These are phyloP conservation scores for Liolophura sinensis DNA, from an alignment of 1,140 invertebrate genomes.

Conservation along the genomic window DNA sequence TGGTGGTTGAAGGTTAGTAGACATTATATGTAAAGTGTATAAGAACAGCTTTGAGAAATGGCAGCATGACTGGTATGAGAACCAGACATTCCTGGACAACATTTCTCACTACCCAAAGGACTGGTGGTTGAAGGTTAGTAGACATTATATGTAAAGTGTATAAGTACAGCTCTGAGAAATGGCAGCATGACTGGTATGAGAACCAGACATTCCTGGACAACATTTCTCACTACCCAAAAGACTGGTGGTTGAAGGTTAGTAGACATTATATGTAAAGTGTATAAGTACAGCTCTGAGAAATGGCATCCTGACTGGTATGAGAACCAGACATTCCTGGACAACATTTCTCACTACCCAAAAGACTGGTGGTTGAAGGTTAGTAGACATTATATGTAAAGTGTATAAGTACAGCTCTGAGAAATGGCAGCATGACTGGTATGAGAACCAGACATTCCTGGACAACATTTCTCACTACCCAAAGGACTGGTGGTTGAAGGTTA, in stretches of 20 bases:
- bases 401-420: conserved; percentile 47
- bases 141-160: not conserved
- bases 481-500: conserved; percentile 55
- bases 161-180: conserved; percentile 48
- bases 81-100: conserved; percentile 55
- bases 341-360: conserved; percentile 54
- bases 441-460: conserved; percentile 55
- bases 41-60: conserved; percentile 50
- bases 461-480: conserved; percentile 55
- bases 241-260: conserved; percentile 56
- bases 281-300: conserved; percentile 45
- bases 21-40: not conserved
- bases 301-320: conserved; percentile 53
- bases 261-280: too few relatives aligned
- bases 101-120: conserved; percentile 56
- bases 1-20: conserved; percentile 49
- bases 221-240: conserved; percentile 54
- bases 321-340: conserved; percentile 56
- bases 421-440: conserved; percentile 52
- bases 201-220: conserved; percentile 57
- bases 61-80: conserved; percentile 51
- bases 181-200: conserved; percentile 50
- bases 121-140: conserved; percentile 49
- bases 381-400: too few relatives aligned
- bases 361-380: conserved; percentile 56